Conservation (phyloP, 2,113 vertebrate species). For the Lampris megalopsis region DNA sequence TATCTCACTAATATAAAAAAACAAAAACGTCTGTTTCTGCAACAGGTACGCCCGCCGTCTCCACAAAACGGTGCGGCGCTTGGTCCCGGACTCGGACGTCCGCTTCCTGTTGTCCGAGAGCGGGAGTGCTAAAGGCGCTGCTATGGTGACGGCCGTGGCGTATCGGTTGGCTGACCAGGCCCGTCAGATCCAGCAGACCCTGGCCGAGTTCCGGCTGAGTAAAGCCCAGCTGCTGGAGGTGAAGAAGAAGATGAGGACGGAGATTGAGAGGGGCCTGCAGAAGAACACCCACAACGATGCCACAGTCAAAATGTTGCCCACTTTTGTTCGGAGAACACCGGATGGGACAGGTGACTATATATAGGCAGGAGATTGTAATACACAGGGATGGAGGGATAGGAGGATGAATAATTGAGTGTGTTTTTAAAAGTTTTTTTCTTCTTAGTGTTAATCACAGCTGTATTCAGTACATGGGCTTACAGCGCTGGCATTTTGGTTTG, state of each 20-base stretch:
- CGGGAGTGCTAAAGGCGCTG: conserved; percentile 94
- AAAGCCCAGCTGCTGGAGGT: conserved; percentile 92
- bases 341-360: conserved; percentile 90
- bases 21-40: not conserved
- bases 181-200: conserved; percentile 90
- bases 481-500: not conserved
- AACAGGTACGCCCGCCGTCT: conserved; percentile 91
- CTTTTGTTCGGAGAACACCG: conserved; percentile 91
- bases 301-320: conserved; percentile 95
- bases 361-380: not conserved
- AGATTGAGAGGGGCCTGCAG: conserved; percentile 90
- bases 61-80: conserved; percentile 93
- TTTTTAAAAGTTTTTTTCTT: too few relatives aligned
- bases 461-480: not conserved
- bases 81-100: conserved; percentile 94
- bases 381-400: not conserved
- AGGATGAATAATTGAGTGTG: not conserved
- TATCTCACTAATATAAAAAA: too few relatives aligned
- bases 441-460: not conserved
- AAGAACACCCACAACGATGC: conserved; percentile 86
- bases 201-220: conserved; percentile 90
- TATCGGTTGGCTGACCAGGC: conserved; percentile 91
- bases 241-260: conserved; percentile 91
- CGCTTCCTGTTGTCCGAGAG: conserved; percentile 97
- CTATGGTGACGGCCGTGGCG: conserved; percentile 96